Percentiles rank a stretch among this genome's conserved stretches.
These are phyloP conservation scores for Neodontobutis hainanensis DNA, from an alignment of 2,113 vertebrate genomes.

Conservation along the genomic window DNA sequence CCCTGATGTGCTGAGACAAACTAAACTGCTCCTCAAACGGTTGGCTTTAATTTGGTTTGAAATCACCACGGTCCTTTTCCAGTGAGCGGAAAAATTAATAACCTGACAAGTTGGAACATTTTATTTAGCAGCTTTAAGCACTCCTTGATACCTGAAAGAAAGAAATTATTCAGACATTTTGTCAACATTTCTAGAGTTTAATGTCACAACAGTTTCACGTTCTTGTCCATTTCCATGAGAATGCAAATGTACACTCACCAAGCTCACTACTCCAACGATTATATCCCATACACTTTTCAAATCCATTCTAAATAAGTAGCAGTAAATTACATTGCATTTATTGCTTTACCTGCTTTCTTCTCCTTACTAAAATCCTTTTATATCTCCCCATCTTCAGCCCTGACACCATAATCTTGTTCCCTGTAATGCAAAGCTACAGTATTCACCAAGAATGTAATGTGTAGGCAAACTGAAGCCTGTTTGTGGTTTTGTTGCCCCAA, in stretches of 20 bases:
- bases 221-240: constrained; percentile 5
- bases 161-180: constrained; percentile 18
- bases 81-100: constrained; percentile 39
- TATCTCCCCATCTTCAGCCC: constrained; percentile 10
- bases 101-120: constrained; percentile 40
- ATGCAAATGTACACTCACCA: too few relatives aligned
- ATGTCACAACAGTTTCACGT: constrained; percentile 36
- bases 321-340: background rate
- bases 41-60: constrained; percentile 38
- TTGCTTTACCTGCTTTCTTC: constrained; percentile 2
- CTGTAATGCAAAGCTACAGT: background rate
- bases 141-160: constrained; percentile 33
- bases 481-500: constrained; percentile 58
- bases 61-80: constrained; percentile 33
- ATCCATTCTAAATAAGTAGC: too few relatives aligned
- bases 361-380: background rate
- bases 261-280: background rate
- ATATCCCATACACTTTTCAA: background rate
- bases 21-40: constrained; percentile 13
- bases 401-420: background rate
- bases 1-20: constrained; percentile 16
- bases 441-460: background rate
- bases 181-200: constrained; percentile 23
- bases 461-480: constrained; percentile 33
- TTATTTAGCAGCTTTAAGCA: constrained; percentile 7